Evolutionary conservation across 2,888 invertebrate genomes (phyloP).

Genomic region (Mesorhabditis sp.): DNA sequence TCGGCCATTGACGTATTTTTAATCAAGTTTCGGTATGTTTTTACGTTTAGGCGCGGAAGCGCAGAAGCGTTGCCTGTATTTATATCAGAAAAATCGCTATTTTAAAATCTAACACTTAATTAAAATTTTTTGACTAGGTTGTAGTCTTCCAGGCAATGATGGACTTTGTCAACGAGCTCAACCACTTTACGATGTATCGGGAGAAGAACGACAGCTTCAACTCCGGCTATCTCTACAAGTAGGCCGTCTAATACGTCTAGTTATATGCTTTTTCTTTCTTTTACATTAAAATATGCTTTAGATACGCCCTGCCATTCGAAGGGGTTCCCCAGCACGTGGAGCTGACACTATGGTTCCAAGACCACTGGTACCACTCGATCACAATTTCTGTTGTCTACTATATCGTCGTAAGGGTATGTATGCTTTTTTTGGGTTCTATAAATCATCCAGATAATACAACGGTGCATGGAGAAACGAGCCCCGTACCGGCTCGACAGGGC

Average conservation of each 20-base stretch:
- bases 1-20: too few relatives aligned
- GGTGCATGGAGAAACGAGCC: not conserved
- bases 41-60: too few relatives aligned
- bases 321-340: too few relatives aligned
- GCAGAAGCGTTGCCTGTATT: too few relatives aligned
- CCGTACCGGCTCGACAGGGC: not conserved
- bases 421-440: not conserved
- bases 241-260: conserved; percentile 10
- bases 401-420: conserved; percentile 21
- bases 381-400: conserved; percentile 66
- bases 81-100: too few relatives aligned
- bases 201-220: conserved; percentile 36
- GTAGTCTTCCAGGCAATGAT: conserved; percentile 7
- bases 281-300: conserved; percentile 15
- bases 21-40: too few relatives aligned
- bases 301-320: conserved; percentile 53
- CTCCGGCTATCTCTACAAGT: conserved; percentile 52
- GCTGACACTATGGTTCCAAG: conserved; percentile 34
- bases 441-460: not conserved
- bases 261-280: not conserved
- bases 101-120: too few relatives aligned
- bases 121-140: too few relatives aligned
- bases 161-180: conserved; percentile 36
- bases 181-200: conserved; percentile 51
- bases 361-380: conserved; percentile 69